Conservation (phyloP, 2,888 invertebrate genomes). For the Dinocampus coccinellae region DNA sequence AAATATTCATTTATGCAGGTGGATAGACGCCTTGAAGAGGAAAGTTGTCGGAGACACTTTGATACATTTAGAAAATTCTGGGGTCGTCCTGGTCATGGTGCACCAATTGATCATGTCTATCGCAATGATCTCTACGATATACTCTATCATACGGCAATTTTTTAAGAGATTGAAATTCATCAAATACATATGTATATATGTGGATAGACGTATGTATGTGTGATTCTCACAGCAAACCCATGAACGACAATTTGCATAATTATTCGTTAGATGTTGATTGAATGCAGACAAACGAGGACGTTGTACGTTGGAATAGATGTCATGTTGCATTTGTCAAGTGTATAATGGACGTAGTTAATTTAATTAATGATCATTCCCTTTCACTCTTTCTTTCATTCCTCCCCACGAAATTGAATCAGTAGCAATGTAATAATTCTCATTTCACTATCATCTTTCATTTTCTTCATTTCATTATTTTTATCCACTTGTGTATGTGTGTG, state of each 20-base stretch:
- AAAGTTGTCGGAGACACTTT: slow-evolving; percentile 79
- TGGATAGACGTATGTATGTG: slow-evolving; percentile 3
- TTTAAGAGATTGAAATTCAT: slow-evolving; percentile 43
- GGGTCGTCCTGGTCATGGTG: slow-evolving; percentile 85
- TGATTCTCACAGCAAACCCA: not conserved
- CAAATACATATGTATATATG: not conserved
- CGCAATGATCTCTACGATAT: slow-evolving; percentile 67
- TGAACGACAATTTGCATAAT: slow-evolving; percentile 48
- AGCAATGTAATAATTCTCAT: not conserved
- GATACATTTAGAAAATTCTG: slow-evolving; percentile 83
- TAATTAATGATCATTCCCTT: slow-evolving; percentile 32
- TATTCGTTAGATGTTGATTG: slow-evolving; percentile 49
- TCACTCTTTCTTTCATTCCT: too few relatives aligned
- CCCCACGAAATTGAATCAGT: not conserved
- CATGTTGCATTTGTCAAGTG: slow-evolving; percentile 28
- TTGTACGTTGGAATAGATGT: slow-evolving; percentile 25
- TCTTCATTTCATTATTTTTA: too few relatives aligned
- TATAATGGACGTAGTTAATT: slow-evolving; percentile 48
- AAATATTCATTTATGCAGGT: slow-evolving; percentile 70
- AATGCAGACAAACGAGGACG: slow-evolving; percentile 25
- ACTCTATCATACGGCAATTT: slow-evolving; percentile 61
- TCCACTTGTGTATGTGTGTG: not conserved
- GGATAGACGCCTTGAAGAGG: slow-evolving; percentile 75
- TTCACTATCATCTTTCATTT: not conserved
- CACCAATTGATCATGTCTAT: slow-evolving; percentile 65